phyloP scores from a whole-genome alignment of 2,797 vertebrate species.

The Poecilia wingei region DNA sequence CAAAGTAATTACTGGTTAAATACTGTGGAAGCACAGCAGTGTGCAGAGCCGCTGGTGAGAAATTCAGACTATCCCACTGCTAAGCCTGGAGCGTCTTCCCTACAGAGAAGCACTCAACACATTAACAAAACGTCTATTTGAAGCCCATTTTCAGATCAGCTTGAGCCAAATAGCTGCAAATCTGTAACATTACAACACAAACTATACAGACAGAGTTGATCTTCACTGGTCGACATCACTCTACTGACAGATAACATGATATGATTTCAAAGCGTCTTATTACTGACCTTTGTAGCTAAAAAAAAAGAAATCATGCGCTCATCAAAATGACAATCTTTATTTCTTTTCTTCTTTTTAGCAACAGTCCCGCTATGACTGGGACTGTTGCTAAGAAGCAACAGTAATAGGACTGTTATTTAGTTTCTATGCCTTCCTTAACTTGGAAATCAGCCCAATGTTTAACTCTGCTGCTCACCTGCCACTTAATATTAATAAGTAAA shows the following conservation, averaged over 20 bases:
- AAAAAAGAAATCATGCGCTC: too few relatives aligned
- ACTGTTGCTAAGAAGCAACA: too few relatives aligned
- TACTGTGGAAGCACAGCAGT: background rate
- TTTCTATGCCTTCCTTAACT: background rate
- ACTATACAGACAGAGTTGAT: background rate
- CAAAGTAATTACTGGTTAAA: background rate
- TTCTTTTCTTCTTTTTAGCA: too few relatives aligned
- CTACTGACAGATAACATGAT: too few relatives aligned
- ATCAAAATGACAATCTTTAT: too few relatives aligned
- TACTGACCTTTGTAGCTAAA: background rate
- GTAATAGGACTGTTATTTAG: background rate
- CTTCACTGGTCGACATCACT: background rate
- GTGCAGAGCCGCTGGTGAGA: background rate
- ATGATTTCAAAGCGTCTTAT: background rate
- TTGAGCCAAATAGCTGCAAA: background rate
- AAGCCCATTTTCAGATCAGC: background rate
- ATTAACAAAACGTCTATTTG: background rate
- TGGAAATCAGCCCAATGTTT: background rate
- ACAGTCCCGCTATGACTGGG: background rate
- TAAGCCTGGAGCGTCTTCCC: background rate
- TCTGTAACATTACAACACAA: background rate
- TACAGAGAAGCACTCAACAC: background rate
- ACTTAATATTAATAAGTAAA: background rate
- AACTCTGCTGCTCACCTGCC: background rate
- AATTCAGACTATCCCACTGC: background rate